Evolutionary conservation across 2,888 invertebrate species (phyloP).

Genomic region (Lamellibrachia columna): DNA sequence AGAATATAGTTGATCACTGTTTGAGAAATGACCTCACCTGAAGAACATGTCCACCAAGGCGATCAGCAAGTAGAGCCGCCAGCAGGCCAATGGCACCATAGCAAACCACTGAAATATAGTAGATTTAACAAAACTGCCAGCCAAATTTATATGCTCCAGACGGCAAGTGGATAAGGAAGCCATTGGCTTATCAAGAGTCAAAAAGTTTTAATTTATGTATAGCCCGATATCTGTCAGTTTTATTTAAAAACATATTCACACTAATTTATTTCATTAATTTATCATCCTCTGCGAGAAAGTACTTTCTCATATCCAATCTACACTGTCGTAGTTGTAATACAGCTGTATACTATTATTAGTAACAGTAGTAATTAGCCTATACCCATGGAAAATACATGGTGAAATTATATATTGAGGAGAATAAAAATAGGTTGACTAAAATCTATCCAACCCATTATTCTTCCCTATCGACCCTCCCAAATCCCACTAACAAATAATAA

Average conservation of each 20-base stretch:
- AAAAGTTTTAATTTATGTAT: no score
- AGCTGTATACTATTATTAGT: no score
- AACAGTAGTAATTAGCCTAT: no score
- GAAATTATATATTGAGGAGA: neutral
- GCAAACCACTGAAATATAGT: conserved; percentile 36
- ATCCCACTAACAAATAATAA: neutral
- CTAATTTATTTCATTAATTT: no score
- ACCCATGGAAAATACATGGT: no score
- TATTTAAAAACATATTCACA: no score
- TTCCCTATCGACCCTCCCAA: no score
- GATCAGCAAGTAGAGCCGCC: conserved; percentile 38
- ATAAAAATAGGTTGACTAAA: conserved; percentile 13
- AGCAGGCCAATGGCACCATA: conserved; percentile 39
- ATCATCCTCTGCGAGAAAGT: no score
- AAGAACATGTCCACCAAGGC: conserved; percentile 41
- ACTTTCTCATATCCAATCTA: no score
- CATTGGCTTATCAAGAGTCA: no score
- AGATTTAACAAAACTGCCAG: neutral
- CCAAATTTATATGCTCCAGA: neutral
- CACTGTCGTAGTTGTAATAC: no score
- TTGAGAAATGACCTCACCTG: conserved; percentile 31
- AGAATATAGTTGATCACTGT: neutral
- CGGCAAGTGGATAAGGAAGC: neutral
- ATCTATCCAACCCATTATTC: neutral
- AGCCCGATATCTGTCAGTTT: no score